Evolutionary conservation across 2,888 invertebrate genomes (phyloP), one percentile per base, ranked within the genome.

Genomic region (Phyto melanocephala): DNA sequence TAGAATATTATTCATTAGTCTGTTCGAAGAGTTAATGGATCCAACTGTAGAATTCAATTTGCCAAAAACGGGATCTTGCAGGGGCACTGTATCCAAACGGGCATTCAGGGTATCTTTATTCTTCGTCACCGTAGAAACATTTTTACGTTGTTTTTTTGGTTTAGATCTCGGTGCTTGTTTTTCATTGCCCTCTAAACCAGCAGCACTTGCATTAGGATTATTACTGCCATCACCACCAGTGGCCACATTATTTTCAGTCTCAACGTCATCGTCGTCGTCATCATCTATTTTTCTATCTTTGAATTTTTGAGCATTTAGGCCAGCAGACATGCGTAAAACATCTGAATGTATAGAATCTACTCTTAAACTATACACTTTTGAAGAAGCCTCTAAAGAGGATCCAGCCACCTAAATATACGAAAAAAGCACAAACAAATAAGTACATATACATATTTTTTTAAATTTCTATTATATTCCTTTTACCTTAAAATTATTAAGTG

Each of bases 261-360:
- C 85, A 33, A 87, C 87, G 3, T 87, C 84, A 47, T 81, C 86
- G 1, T 79, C 74, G 11, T 74, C 56, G 17, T 79, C 85, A 33
- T 87, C 74, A 15, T 65, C 56, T 10, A 85, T 20, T 47, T 87
- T 86, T 13, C 85, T 84, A 3, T 88, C 87, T 6, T 86, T 87
- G 13, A 87, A 86, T 20, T 88, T 90, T 42, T 90, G 89, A 1
- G 90, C 89, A 85, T 88, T 90, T 1, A 91, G 83, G 0, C 94
- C 95, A 0, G 94, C 94, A 0, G 94, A 94, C 92, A 97, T 95
- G 88, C 96, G 95, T 84, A 96, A 92, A 1, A 95, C 95, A 88
- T 96, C 96, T 52, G 94, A 92, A 89, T 97, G 95, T 10, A 97
- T 93, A 42, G 95, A 95, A 90, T 98, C 98, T 0, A 98, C 98